Base-by-base conservation (phyloP, 2,113 vertebrate genomes). In the Epinephelus lanceolatus region DNA sequence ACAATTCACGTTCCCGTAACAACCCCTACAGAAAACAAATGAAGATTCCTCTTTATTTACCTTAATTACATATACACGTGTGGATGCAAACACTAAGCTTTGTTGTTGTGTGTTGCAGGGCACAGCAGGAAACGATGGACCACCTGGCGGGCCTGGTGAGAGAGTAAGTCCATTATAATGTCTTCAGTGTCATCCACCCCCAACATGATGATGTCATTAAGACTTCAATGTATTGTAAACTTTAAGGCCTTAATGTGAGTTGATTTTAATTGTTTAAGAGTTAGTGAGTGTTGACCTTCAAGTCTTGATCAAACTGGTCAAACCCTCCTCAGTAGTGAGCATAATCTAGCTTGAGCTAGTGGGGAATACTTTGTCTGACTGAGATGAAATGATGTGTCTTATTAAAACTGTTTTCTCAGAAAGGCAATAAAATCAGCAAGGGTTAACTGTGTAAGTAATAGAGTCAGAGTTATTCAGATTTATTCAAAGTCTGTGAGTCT, bases 121-220 rank as follows among this genome's bases (percentile, higher is more conserved):
- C 59, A 99, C 97, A 68, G 89, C 98, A 56, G 98, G 98, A 13
- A 97, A 96, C 17, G 98, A 99, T 37, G 98, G 98, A 14, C 97
- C 98, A 71, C 96, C 97, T 30, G 98, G 98, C 23, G 97, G 97
- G 4, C 97, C 98, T 13, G 98, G 98, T 60, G 98, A 99, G 96
- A 97, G 97, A 96, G 98, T 99, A 95, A 92, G 97, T 95, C 61
- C 52, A 83, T 10, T 37, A 74, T 62, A 15, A 17, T 61, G 47
- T 18, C 40, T 70, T n/a, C 12, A 25, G 7, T 49, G 18, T 51
- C 33, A 47, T 62, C 45, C 53, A 73, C 42, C 37, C 47, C 11
- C 18, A 47, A 9, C 14, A 30, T 19, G 23, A 47, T 37, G 9
- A 61, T 27, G 55, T 27, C 42, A 33, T 25, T 59, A 27, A 45